Conservation (phyloP, 2,797 vertebrate species). For the Lateolabrax maculatus region DNA sequence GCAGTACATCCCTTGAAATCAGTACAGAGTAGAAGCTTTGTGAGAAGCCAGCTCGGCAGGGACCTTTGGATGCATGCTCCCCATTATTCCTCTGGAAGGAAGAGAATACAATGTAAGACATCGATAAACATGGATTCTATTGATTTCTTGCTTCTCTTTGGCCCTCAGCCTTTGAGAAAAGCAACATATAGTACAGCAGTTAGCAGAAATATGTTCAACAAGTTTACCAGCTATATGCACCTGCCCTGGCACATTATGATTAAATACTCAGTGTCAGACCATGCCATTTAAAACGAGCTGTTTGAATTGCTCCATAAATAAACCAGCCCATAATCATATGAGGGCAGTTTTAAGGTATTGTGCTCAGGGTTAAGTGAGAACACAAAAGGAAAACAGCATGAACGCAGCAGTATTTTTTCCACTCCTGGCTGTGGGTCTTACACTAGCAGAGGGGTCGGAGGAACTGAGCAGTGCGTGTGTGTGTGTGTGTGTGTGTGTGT, state of each 20-base stretch:
- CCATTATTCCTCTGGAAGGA: slow-evolving; percentile 85
- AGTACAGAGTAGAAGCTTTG: slow-evolving; percentile 92
- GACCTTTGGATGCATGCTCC: slow-evolving; percentile 86
- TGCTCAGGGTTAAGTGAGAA: slow-evolving; percentile 43
- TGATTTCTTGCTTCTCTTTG: slow-evolving; percentile 61
- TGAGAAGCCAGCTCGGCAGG: slow-evolving; percentile 93
- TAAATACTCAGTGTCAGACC: slow-evolving; percentile 5
- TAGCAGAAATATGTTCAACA: slow-evolving; percentile 57
- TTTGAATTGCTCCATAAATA: slow-evolving; percentile 5
- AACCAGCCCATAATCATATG: slow-evolving; percentile 25
- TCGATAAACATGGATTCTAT: slow-evolving; percentile 75
- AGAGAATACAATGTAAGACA: slow-evolving; percentile 64
- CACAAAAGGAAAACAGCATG: slow-evolving; percentile 25
- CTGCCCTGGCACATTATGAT: slow-evolving; percentile 29
- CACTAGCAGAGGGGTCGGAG: background rate
- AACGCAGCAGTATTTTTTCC: slow-evolving; percentile 54
- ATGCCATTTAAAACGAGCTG: slow-evolving; percentile 17
- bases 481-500: background rate
- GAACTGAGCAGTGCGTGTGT: background rate
- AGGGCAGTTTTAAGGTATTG: slow-evolving; percentile 11
- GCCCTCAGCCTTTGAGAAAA: slow-evolving; percentile 29
- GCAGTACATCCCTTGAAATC: slow-evolving; percentile 90
- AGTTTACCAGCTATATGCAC: slow-evolving; percentile 47
- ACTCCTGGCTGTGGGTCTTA: slow-evolving; percentile 14
- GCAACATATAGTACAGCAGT: slow-evolving; percentile 13